These are phyloP conservation scores for Setipinna tenuifilis DNA, from an alignment of 2,797 vertebrate genomes.

Conservation along the genomic window DNA sequence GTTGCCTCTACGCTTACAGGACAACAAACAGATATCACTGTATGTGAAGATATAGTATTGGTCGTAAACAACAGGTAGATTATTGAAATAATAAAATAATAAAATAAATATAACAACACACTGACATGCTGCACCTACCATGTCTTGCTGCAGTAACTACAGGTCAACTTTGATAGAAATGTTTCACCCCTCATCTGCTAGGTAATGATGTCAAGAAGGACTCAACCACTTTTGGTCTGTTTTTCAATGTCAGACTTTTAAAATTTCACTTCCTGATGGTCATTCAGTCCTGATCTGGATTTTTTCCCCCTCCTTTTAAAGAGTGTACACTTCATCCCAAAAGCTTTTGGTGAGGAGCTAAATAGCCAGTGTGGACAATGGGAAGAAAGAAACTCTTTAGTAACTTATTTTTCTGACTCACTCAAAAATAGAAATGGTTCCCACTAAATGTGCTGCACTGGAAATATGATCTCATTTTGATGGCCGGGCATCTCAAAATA, in stretches of 20 bases:
- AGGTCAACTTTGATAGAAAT: background rate
- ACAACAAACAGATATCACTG: too few species aligned
- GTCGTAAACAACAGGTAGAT: too few species aligned
- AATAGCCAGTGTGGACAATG: background rate
- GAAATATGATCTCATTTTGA: background rate
- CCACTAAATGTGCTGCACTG: background rate
- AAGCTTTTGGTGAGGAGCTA: background rate
- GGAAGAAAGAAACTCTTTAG: background rate
- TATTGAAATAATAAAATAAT: too few species aligned
- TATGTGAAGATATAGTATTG: background rate
- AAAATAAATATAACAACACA: too few species aligned
- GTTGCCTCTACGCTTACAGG: too few species aligned
- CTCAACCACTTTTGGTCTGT: background rate
- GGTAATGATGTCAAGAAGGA: background rate
- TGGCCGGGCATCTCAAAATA: background rate
- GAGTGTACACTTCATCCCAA: too few species aligned
- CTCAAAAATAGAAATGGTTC: background rate
- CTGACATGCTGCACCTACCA: background rate
- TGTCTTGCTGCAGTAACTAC: background rate
- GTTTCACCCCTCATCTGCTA: background rate
- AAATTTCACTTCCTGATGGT: background rate
- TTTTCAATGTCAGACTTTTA: background rate
- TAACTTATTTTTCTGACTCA: background rate
- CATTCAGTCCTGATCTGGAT: background rate
- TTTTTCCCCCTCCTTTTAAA: background rate